Conservation (phyloP, 2,888 invertebrate species). For the Drosophila planitibia region DNA sequence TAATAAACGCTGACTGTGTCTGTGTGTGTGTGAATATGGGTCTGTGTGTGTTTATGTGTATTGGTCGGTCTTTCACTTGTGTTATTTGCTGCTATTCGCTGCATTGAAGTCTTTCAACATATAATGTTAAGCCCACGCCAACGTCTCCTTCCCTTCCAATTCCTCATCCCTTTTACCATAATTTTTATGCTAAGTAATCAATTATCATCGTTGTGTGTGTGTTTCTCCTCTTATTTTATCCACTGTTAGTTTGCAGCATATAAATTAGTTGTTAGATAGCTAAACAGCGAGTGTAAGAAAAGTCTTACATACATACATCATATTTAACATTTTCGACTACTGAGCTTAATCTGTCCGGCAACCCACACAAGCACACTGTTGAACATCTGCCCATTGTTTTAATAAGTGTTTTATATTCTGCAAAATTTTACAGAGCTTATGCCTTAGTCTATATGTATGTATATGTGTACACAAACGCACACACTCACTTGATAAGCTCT, state of each 20-base stretch:
- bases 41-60: not conserved
- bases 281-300: conserved; percentile 15
- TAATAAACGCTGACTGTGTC: conserved; percentile 51
- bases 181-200: conserved; percentile 21
- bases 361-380: not conserved
- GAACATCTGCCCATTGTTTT: conserved; percentile 39
- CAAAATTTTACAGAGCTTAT: conserved; percentile 5
- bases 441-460: not conserved
- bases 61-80: conserved; percentile 8
- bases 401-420: conserved; percentile 41
- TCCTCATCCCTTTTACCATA: not conserved
- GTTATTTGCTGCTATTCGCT: conserved; percentile 4
- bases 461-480: not conserved
- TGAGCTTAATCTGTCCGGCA: conserved; percentile 21
- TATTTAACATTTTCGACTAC: conserved; percentile 21
- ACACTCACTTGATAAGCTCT: not conserved
- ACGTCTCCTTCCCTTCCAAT: not conserved
- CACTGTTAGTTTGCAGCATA: conserved; percentile 3
- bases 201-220: conserved; percentile 18
- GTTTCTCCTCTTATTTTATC: not conserved
- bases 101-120: conserved; percentile 24
- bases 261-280: conserved; percentile 4
- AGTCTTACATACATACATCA: not conserved
- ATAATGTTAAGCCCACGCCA: conserved; percentile 29
- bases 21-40: conserved; percentile 5